phyloP scores from a whole-genome alignment of 2,113 vertebrate species.

The Daubentonia madagascariensis region DNA sequence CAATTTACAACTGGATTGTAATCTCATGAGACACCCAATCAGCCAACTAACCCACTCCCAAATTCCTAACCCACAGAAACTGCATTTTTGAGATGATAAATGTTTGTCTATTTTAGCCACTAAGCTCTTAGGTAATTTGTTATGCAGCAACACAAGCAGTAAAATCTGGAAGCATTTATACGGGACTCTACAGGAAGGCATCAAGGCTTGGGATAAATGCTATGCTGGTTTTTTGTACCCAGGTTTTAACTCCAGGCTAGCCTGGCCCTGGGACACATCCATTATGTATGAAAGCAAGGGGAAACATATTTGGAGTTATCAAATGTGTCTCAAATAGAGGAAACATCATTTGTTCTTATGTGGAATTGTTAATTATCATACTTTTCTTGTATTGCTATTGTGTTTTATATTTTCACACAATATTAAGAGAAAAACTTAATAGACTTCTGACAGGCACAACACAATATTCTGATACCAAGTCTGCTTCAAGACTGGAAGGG shows the following conservation, averaged over 20 bases:
- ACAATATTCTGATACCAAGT: background rate
- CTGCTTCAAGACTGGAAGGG: background rate
- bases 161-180: background rate
- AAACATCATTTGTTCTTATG: background rate
- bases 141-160: background rate
- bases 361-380: conserved; percentile 10
- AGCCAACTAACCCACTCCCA: background rate
- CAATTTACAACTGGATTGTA: background rate
- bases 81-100: background rate
- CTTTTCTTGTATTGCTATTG: background rate
- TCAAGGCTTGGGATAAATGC: background rate
- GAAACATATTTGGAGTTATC: background rate
- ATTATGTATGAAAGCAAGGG: background rate
- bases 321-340: background rate
- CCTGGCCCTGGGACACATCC: background rate
- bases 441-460: background rate
- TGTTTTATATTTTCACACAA: conserved; percentile 5
- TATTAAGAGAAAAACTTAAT: background rate
- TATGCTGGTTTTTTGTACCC: background rate
- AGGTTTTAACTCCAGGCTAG: background rate
- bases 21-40: background rate
- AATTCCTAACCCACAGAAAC: conserved; percentile 28
- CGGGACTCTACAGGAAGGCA: background rate
- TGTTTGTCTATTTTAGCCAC: background rate
- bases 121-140: background rate